Evolutionary conservation across 2,797 vertebrate species (phyloP), one percentile per base, ranked within the genome.

Genomic region (Poeciliopsis presidionis): DNA sequence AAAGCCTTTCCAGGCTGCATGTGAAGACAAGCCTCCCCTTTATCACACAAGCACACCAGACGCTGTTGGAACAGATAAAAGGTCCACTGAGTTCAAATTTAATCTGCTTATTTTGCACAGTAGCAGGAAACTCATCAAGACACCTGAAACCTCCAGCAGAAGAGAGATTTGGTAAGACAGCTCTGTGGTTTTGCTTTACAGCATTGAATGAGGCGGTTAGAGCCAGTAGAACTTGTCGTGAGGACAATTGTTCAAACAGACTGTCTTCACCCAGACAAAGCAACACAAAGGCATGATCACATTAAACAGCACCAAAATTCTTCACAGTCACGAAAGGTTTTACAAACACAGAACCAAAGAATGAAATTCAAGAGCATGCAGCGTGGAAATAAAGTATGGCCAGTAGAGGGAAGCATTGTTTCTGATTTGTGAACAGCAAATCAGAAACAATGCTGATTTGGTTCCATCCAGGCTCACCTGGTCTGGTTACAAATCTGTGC

Each of bases 351-450:
- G 39, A 73, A 73, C 13, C 33, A 25, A 45, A 53, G 20, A 41
- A 51, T 25, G 22, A 6, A 72, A 9, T 41, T 43, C 67, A 45
- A 22, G 12, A n/a, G 39, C 22, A 16, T 69, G 39, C 12, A 13
- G 12, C 12, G 22, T 69, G 65, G 65, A 45, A 22, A 45, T 7
- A 7, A 14, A 14, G 25, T 28, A 16, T 7, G 41, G 73, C 84
- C 94, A 84, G 63, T 71, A 88, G 94, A 81, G 81, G 93, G 90
- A 91, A 84, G 87, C 86, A 72, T 90, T 95, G 93, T 41, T 79
- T 75, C 51, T 79, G 45, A 74, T 81, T 85, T 90, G 43, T 25
- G 11, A 9, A 25, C 11, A 41, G 82, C 12, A 39, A 39, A 39
- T 39, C 5, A 39, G 36, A 39, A 39, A 39, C 36, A 39, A 36